Base-by-base conservation (phyloP, 2,797 vertebrate species). In the Pelochelys cantorii region DNA sequence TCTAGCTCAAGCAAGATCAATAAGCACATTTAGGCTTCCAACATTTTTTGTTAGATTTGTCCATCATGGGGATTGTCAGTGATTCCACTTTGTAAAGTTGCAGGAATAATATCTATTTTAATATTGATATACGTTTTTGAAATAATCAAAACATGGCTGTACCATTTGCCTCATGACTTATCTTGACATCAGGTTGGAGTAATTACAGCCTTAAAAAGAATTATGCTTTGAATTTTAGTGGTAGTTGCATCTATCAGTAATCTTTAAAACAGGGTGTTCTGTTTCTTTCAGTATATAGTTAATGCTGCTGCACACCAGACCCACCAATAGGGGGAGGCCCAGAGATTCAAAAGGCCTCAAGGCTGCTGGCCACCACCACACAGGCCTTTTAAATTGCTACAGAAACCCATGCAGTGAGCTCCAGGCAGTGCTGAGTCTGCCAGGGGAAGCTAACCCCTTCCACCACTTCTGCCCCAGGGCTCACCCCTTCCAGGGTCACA, bases 131-230 rank as follows among this genome's bases (percentile, higher is more conserved):
- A 37, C 74, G 60, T 87, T 95, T 48, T 79, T 84, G 7, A 90
- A 56, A 37, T 90, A 52, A 27, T 65, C 53, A 75, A 54, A 6
- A 81, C n/a, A 53, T 75, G 80, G 22, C 42, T 93, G 83, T 48
- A 57, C 86, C 53, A 84, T 82, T 81, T 93, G 87, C 52, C n/a
- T 74, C 68, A 74, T 82, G 83, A 93, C 81, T 86, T 82, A 71
- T 83, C 85, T 53, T 85, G 84, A 88, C 84, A 88, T 37, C 27
- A 83, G 81, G 85, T 88, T 89, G 84, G 27, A 29, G 80, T 83
- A 93, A 90, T 87, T 90, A 87, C 52, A 87, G 56, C 55, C 77
- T 90, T 87, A 87, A 88, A n/a, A 87, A 84, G 85, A 90, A 86
- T 25, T 90, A 56, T 80, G 84, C 79, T 87, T 93, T 87, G 81